Percentiles rank a stretch among this genome's conserved stretches.
Conservation (phyloP, 1,140 invertebrate species). For the Holotrichia oblita region DNA sequence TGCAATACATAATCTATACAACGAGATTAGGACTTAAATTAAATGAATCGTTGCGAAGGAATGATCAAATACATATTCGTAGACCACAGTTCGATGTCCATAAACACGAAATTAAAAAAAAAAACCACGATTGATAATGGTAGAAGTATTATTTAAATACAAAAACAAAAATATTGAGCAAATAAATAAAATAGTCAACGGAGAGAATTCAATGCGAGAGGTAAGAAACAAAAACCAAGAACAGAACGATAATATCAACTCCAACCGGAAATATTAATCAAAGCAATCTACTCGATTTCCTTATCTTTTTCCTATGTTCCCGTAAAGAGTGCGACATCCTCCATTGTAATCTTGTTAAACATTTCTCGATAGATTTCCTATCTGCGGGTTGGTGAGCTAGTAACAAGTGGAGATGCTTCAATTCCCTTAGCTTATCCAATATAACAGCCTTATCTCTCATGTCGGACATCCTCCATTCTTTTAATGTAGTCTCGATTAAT, state of each 20-base stretch:
- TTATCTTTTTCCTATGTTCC: constrained; percentile 12
- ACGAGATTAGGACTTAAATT: neutral
- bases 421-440: constrained; percentile 50
- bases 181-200: too few species aligned
- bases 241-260: constrained; percentile 8
- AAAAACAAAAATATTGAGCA: neutral
- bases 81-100: neutral
- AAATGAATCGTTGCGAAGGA: neutral
- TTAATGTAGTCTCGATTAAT: constrained; percentile 50
- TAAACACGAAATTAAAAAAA: neutral
- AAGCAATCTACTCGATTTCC: neutral
- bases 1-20: neutral
- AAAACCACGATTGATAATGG: neutral
- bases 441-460: constrained; percentile 47
- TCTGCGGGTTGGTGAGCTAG: constrained; percentile 51
- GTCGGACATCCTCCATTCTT: constrained; percentile 51
- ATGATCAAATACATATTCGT: neutral
- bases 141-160: neutral
- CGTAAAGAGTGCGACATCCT: neutral
- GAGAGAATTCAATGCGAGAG: neutral
- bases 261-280: constrained; percentile 5
- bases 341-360: constrained; percentile 24
- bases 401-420: constrained; percentile 52
- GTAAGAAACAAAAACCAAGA: constrained; percentile 14
- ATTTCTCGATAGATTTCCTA: constrained; percentile 8